Conservation (phyloP, 53 echinoderm and acorn worm genomes). For the Pentamera pediparva region DNA sequence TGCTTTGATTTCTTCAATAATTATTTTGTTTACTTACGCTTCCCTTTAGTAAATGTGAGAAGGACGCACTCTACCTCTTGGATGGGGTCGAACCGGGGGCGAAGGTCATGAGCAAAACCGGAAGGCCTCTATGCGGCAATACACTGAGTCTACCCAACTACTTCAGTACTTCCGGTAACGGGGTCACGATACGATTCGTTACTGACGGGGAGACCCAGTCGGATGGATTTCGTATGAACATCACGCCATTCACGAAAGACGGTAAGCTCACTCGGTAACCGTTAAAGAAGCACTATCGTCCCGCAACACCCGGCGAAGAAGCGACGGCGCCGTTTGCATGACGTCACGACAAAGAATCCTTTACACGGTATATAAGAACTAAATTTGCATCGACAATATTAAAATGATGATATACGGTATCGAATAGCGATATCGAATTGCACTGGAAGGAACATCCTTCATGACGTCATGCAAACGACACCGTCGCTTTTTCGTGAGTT, state of each 20-base stretch:
- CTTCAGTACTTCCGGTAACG: slow-evolving; percentile 30
- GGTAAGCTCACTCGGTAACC: slow-evolving; percentile 11
- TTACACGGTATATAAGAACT: no score
- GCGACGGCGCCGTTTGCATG: no score
- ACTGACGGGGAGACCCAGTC: slow-evolving; percentile 41
- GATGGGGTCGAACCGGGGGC: slow-evolving; percentile 27
- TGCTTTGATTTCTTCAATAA: not conserved
- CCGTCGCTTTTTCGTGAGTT: no score
- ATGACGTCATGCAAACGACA: no score
- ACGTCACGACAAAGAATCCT: no score
- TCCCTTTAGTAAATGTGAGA: slow-evolving; percentile 12
- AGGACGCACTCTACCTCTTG: slow-evolving; percentile 54
- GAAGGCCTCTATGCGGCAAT: slow-evolving; percentile 54
- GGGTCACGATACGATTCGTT: slow-evolving; percentile 53
- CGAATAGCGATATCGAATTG: no score
- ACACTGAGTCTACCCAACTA: slow-evolving; percentile 70
- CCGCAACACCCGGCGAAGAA: no score
- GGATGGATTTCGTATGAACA: slow-evolving; percentile 42
- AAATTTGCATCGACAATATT: no score
- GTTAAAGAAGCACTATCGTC: no score
- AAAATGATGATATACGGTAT: no score
- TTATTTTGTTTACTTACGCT: not conserved
- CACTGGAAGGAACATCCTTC: no score
- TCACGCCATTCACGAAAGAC: slow-evolving; percentile 51
- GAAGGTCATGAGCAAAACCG: slow-evolving; percentile 1